Percentiles rank a stretch among this genome's conserved stretches.
phyloP scores from a whole-genome alignment of 1,140 invertebrate genomes.

The Meteorus sp. region DNA sequence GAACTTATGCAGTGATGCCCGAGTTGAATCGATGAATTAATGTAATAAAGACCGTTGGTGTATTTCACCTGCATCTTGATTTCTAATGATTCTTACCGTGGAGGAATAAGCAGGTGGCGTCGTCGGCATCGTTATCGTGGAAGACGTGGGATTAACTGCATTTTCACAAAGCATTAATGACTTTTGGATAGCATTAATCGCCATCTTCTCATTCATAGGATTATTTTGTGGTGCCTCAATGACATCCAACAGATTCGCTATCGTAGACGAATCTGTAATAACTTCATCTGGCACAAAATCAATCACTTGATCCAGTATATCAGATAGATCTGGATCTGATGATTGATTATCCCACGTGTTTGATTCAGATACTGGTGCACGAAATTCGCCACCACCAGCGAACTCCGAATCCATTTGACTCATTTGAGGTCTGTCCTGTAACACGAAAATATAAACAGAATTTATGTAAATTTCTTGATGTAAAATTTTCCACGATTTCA shows the following conservation, averaged over 20 bases:
- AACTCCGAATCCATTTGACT: slow-evolving; percentile 55
- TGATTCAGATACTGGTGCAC: slow-evolving; percentile 42
- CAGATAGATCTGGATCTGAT: slow-evolving; percentile 74
- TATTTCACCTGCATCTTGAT: too few species aligned
- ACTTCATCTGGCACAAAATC: slow-evolving; percentile 71
- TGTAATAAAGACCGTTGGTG: too few species aligned
- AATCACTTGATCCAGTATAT: slow-evolving; percentile 82
- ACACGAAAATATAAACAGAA: slow-evolving; percentile 12
- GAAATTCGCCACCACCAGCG: slow-evolving; percentile 46
- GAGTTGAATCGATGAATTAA: too few species aligned
- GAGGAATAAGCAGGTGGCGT: slow-evolving; percentile 69
- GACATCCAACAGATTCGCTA: slow-evolving; percentile 58
- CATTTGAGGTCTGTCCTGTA: slow-evolving; percentile 54
- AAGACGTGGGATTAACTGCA: slow-evolving; percentile 67
- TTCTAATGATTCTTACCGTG: slow-evolving; percentile 58
- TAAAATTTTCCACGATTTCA: too few species aligned
- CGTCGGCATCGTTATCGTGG: slow-evolving; percentile 62
- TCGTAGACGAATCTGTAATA: slow-evolving; percentile 47
- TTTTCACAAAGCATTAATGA: slow-evolving; percentile 84
- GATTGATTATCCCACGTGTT: slow-evolving; percentile 56
- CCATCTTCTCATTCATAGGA: slow-evolving; percentile 74
- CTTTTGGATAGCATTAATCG: slow-evolving; percentile 87
- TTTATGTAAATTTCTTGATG: not conserved
- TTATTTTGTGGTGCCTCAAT: slow-evolving; percentile 55
- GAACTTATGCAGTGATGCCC: too few species aligned